These are phyloP conservation scores for Drosophila pallidifrons DNA, from an alignment of 1,140 invertebrate genomes.

Conservation along the genomic window DNA sequence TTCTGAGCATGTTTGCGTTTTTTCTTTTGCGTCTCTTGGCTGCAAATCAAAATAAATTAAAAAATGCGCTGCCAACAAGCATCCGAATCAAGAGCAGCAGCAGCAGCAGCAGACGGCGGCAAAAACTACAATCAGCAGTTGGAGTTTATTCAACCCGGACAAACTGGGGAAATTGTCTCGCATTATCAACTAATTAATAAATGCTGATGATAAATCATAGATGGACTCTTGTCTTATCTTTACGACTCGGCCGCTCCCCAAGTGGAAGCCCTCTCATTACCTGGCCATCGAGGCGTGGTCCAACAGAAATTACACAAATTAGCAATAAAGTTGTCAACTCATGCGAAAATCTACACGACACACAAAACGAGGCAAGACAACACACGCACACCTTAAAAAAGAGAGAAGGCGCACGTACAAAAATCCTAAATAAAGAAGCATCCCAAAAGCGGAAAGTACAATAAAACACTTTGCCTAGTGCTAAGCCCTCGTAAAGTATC, in stretches of 20 bases:
- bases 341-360: constrained; percentile 54
- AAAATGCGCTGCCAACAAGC: constrained; percentile 40
- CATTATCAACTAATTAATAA: constrained; percentile 73
- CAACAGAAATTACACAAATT: constrained; percentile 51
- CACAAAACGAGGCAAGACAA: background rate
- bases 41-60: constrained; percentile 67
- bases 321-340: constrained; percentile 75
- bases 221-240: constrained; percentile 21
- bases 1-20: constrained; percentile 48
- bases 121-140: background rate
- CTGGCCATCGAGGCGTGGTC: constrained; percentile 35
- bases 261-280: constrained; percentile 40
- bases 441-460: constrained; percentile 36
- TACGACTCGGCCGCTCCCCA: constrained; percentile 42
- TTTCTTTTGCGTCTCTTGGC: constrained; percentile 5
- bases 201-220: constrained; percentile 46
- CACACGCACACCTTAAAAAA: background rate
- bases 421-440: constrained; percentile 61
- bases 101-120: background rate
- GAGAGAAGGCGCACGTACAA: constrained; percentile 22
- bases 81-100: background rate
- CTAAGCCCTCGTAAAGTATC: constrained; percentile 63
- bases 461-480: constrained; percentile 50
- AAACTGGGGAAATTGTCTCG: constrained; percentile 3
- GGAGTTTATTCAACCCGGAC: constrained; percentile 38